Percentiles rank a stretch among this genome's conserved stretches.
Evolutionary conservation across 2,888 invertebrate species (phyloP).

Genomic region (Coelinius sp.): DNA sequence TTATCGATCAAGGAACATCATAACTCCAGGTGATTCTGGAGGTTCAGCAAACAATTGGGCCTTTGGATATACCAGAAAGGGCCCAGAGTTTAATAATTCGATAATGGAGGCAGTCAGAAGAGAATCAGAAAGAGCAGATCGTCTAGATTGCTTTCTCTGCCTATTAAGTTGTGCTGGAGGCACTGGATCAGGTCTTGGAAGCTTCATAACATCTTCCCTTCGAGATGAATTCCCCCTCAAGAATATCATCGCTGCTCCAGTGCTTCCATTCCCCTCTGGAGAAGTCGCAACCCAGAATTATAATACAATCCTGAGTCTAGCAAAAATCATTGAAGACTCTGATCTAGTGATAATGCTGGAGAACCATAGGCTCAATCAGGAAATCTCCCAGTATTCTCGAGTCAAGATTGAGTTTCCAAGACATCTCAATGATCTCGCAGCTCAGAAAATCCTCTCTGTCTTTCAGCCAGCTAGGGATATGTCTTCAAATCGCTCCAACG

Average conservation of each 20-base stretch:
- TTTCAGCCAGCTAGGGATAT: slow-evolving; percentile 68
- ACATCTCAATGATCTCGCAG: slow-evolving; percentile 72
- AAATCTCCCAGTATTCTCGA: slow-evolving; percentile 54
- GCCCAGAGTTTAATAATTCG: slow-evolving; percentile 63
- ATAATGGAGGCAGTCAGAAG: slow-evolving; percentile 67
- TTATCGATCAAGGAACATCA: slow-evolving; percentile 69
- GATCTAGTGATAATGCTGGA: slow-evolving; percentile 71
- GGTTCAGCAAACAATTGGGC: slow-evolving; percentile 75
- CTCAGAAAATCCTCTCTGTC: slow-evolving; percentile 70
- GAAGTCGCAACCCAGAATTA: slow-evolving; percentile 74
- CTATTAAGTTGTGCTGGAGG: slow-evolving; percentile 73
- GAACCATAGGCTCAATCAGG: slow-evolving; percentile 65
- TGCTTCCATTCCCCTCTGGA: slow-evolving; percentile 72
- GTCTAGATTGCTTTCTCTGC: slow-evolving; percentile 69
- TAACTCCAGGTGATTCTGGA: slow-evolving; percentile 68
- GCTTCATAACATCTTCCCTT: slow-evolving; percentile 68
- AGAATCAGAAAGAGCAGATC: slow-evolving; percentile 71
- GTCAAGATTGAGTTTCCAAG: slow-evolving; percentile 58
- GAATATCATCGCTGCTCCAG: slow-evolving; percentile 66
- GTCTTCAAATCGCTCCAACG: slow-evolving; percentile 43
- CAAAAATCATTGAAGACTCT: slow-evolving; percentile 69
- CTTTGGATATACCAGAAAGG: slow-evolving; percentile 71
- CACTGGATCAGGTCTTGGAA: slow-evolving; percentile 74
- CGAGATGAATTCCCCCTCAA: slow-evolving; percentile 71
- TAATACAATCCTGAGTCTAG: slow-evolving; percentile 72